phyloP scores from a whole-genome alignment of 2,888 invertebrate species.

The Apotomis turbidana region DNA sequence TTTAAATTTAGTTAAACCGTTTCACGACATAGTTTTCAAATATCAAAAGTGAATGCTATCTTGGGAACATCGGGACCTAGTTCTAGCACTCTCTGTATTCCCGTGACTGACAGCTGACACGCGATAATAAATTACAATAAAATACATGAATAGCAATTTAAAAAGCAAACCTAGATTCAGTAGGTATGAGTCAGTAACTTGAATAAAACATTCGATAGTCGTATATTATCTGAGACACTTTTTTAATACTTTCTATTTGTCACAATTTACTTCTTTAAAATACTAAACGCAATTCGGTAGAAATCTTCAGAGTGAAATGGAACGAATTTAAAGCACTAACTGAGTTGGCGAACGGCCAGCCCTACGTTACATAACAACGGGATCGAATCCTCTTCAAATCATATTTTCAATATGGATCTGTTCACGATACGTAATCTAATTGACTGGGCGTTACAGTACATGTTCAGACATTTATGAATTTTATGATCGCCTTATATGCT shows the following conservation, averaged over 20 bases:
- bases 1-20: neutral
- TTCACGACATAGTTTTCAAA: neutral
- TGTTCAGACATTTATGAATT: too few species aligned
- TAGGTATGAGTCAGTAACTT: too few species aligned
- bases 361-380: neutral
- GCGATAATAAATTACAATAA: neutral
- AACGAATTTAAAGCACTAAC: neutral
- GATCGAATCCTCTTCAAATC: neutral
- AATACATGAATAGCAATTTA: neutral
- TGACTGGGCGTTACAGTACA: too few species aligned
- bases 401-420: constrained; percentile 1
- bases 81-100: neutral
- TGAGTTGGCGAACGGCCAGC: constrained; percentile 15
- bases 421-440: too few species aligned
- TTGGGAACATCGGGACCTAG: neutral
- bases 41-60: neutral
- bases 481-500: too few species aligned
- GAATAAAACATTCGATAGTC: too few species aligned
- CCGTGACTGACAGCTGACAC: constrained; percentile 13
- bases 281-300: neutral
- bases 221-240: too few species aligned
- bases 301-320: constrained; percentile 11
- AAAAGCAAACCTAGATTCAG: neutral
- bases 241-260: neutral
- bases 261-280: neutral